Base-by-base conservation (phyloP, 2,113 vertebrate species). In the Microcebus jonahi region DNA sequence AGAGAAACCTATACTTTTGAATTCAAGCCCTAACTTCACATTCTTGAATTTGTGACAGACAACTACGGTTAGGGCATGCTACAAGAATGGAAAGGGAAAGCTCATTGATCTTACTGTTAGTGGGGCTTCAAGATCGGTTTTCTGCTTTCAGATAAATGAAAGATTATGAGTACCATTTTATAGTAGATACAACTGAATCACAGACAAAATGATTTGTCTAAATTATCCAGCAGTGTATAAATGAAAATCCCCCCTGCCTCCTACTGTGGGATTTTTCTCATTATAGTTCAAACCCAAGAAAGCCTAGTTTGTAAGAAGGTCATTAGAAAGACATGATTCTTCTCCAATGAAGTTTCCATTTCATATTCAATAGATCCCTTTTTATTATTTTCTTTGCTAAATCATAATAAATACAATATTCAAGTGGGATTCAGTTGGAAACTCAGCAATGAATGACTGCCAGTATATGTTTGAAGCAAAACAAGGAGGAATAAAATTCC, bases 321-420 rank as follows among this genome's bases (percentile, higher is more conserved):
- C 57, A 92, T 29, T 11, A 81, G 50, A 79, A 91, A 88, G 73
- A 55, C 14, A 20, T 29, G 39, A 70, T 57, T 94, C 25, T 95
- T 21, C 27, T 86, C 5, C 14, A 61, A 96, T 82, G 17, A 88
- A n/a, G 57, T 83, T 94, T 96, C 53, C 27, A 36, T 83, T 88
- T 82, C 39, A 55, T 88, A 29, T 50, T 15, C 34, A 17, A 48
- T 36, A 48, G n/a, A 65, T 55, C 21, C 21, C 9, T 92, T 59
- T 85, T 76, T 34, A 59, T 85, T 59, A 36, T 81, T 94, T 97
- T 92, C 63, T 59, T 96, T 77, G 45, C 59, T 88, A 55, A 84
- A 63, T 83, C 77, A 48, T 34, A 68, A 59, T 21, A 81, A 85
- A 89, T 67, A 25, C 21, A 87, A 34, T 45, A 84, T 57, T 82